These are phyloP conservation scores for Ophiothrix spiculata DNA, from an alignment of 35 echinoderm and acorn worm genomes.

Conservation along the genomic window DNA sequence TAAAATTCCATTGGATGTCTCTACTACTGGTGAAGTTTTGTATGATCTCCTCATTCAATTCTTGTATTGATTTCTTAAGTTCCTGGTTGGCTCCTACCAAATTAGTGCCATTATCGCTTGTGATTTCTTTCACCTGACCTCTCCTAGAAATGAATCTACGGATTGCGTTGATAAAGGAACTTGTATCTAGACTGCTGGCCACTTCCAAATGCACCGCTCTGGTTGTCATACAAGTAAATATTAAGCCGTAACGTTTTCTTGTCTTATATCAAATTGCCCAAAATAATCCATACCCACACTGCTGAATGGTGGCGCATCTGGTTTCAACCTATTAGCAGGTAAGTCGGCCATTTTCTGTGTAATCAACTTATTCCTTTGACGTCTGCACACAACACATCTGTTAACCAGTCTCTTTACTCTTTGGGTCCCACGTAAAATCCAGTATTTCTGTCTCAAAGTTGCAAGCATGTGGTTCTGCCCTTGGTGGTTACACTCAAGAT, in stretches of 20 bases:
- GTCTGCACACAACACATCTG: constrained; percentile 1
- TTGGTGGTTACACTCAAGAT: constrained; percentile 11
- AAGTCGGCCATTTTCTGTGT: constrained; percentile 52
- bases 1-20: constrained; percentile 37
- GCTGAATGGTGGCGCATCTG: constrained; percentile 31
- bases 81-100: constrained; percentile 38
- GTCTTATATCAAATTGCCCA: constrained; percentile 32
- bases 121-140: background rate
- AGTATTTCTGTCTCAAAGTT: constrained; percentile 28
- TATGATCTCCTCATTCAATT: constrained; percentile 23
- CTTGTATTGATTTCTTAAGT: constrained; percentile 14
- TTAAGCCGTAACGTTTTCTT: constrained; percentile 53
- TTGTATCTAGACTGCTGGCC: constrained; percentile 18
- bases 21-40: background rate
- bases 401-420: background rate
- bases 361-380: background rate
- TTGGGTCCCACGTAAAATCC: constrained; percentile 29
- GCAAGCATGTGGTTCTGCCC: constrained; percentile 34
- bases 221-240: constrained; percentile 50
- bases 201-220: constrained; percentile 60
- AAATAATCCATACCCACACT: constrained; percentile 44
- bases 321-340: constrained; percentile 35
- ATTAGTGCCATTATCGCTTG: constrained; percentile 47
- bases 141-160: constrained; percentile 40
- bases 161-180: constrained; percentile 38